Conservation (phyloP, 2,888 invertebrate genomes). For the Teleogryllus oceanicus region DNA sequence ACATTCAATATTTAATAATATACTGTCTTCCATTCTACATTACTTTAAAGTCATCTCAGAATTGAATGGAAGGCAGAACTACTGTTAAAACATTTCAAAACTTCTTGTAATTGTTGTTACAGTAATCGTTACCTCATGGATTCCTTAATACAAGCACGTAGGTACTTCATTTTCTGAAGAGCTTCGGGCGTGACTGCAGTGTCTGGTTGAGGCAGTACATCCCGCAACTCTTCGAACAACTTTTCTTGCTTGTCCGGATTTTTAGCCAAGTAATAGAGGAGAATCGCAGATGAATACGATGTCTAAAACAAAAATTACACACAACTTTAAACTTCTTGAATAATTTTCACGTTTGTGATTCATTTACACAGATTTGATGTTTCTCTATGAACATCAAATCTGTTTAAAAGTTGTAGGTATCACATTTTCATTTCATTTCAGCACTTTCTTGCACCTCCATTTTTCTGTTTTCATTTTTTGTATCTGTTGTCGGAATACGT, state of each 20-base stretch:
- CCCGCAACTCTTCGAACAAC: conserved; percentile 45
- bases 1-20: too few species aligned
- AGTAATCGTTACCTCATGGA: conserved; percentile 27
- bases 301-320: conserved; percentile 39
- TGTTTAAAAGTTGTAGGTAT: too few species aligned
- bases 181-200: conserved; percentile 44
- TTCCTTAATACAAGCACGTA: conserved; percentile 44
- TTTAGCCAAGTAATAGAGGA: conserved; percentile 55
- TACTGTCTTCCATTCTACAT: too few species aligned
- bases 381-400: too few species aligned
- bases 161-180: conserved; percentile 44
- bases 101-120: too few species aligned
- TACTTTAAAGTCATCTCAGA: too few species aligned
- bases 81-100: too few species aligned
- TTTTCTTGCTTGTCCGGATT: conserved; percentile 56
- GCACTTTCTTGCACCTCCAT: too few species aligned
- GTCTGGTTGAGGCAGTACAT: conserved; percentile 36
- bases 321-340: neutral
- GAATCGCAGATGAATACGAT: conserved; percentile 45
- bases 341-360: neutral
- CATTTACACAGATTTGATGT: neutral
- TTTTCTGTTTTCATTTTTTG: too few species aligned
- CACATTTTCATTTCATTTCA: too few species aligned
- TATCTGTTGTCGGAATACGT: too few species aligned
- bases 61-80: too few species aligned